These are phyloP conservation scores for Leucopsar rothschildi DNA, from an alignment of 2,113 vertebrate genomes.

Conservation along the genomic window DNA sequence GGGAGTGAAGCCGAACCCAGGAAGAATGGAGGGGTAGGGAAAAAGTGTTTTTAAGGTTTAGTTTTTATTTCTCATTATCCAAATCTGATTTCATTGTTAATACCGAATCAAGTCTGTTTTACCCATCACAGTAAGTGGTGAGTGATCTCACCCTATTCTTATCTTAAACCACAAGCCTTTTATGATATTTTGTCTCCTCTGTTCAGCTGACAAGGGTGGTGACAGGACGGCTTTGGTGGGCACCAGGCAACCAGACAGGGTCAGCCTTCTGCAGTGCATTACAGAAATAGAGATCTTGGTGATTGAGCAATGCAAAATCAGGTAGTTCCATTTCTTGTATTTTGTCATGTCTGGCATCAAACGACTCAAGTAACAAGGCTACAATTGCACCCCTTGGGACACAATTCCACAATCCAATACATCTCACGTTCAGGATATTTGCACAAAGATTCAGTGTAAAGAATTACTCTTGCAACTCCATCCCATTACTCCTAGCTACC, in stretches of 20 bases:
- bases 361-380: background rate
- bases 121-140: too few relatives aligned
- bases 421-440: background rate
- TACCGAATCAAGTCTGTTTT: fast-evolving
- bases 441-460: background rate
- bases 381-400: background rate
- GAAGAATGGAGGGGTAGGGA: fast-evolving
- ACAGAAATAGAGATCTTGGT: background rate
- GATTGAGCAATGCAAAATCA: background rate
- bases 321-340: background rate
- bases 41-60: background rate
- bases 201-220: background rate
- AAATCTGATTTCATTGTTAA: background rate
- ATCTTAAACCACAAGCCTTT: background rate
- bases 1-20: background rate
- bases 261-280: background rate
- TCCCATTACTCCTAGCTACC: background rate
- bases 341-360: background rate
- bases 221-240: background rate
- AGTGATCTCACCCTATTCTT: background rate
- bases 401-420: background rate
- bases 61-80: background rate
- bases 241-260: background rate
- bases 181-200: background rate
- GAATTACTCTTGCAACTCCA: background rate